phyloP scores from a whole-genome alignment of 1,140 invertebrate genomes.

The honey bee (Apis mellifera) region Amel_HAv3.1 CM009940.2:199501-200000 shows the following conservation, averaged over 20 bases:
- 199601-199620: constrained; percentile 91
- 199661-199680: constrained; percentile 98
- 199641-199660: constrained; percentile 99
- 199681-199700: constrained; percentile 97
- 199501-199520: constrained; percentile 98
- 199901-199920: constrained; percentile 99
- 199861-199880: constrained; percentile 96
- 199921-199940: constrained; percentile 95
- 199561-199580: constrained; percentile 97
- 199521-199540: constrained; percentile 99
- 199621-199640: constrained; percentile 98
- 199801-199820: constrained; percentile 98
- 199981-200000: constrained; percentile 97
- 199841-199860: constrained; percentile 96
- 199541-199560: constrained; percentile 99
- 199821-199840: constrained; percentile 96
- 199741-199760: constrained; percentile 96
- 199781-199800: constrained; percentile 99
- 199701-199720: constrained; percentile 92
- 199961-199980: constrained; percentile 99
- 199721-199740: constrained; percentile 98
- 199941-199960: constrained; percentile 95
- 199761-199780: constrained; percentile 97
- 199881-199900: constrained; percentile 98
- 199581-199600: constrained; percentile 97